These are phyloP conservation scores for Propithecus coquereli DNA, from an alignment of 2,113 vertebrate species.

Conservation along the genomic window DNA sequence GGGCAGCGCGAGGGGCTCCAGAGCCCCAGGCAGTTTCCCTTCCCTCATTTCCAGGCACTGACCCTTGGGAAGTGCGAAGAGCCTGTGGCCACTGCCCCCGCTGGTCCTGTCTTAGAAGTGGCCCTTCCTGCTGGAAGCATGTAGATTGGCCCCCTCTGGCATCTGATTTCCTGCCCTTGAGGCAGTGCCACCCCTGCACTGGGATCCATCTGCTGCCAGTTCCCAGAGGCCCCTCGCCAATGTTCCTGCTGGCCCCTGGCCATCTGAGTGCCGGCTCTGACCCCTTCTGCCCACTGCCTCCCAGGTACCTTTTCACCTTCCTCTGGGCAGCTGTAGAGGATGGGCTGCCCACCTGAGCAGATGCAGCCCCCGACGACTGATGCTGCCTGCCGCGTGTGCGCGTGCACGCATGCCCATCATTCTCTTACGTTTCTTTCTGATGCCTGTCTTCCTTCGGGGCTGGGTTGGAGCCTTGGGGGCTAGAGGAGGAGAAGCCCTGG, in stretches of 20 bases:
- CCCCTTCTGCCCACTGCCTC: not conserved
- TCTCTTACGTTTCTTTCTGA: not conserved
- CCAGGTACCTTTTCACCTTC: not conserved
- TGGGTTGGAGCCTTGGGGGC: not conserved
- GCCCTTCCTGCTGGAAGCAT: not conserved
- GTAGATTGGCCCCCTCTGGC: not conserved
- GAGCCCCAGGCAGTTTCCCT: not conserved
- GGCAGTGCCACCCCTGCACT: not conserved
- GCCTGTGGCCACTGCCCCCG: too few species aligned
- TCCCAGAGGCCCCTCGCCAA: not conserved
- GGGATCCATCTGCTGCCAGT: not conserved
- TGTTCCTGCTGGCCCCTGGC: not conserved
- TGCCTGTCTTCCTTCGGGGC: not conserved
- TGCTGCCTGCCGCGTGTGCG: not conserved
- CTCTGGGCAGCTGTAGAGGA: not conserved
- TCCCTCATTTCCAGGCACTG: not conserved
- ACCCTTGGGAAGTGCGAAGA: not conserved
- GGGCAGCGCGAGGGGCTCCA: not conserved
- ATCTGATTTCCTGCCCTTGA: not conserved
- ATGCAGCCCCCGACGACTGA: not conserved
- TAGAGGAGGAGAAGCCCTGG: not conserved
- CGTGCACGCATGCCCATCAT: too few species aligned
- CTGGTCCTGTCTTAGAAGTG: not conserved
- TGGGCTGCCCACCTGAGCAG: not conserved
- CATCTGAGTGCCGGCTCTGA: not conserved